Evolutionary conservation across 2,113 vertebrate genomes (phyloP).

Genomic region (Heptranchias perlo): DNA sequence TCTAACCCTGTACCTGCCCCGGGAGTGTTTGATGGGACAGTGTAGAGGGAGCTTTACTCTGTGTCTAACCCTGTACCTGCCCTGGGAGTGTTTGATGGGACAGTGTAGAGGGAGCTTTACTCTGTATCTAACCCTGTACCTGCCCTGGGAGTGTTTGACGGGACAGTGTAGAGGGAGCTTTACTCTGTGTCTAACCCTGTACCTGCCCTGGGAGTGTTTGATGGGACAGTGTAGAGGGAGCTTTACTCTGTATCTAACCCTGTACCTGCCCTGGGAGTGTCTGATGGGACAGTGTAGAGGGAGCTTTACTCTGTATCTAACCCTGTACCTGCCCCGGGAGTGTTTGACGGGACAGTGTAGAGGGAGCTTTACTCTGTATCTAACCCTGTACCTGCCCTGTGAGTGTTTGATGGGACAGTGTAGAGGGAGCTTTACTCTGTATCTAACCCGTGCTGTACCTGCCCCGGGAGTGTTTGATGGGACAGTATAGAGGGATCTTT

Average conservation of each 20-base stretch:
- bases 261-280: too few relatives aligned
- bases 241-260: neutral
- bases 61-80: neutral
- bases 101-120: neutral
- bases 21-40: neutral
- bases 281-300: neutral
- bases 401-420: neutral
- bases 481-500: neutral
- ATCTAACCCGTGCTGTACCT: neutral
- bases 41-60: neutral
- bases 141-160: neutral
- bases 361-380: neutral
- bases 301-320: neutral
- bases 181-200: neutral
- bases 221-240: neutral
- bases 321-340: too few relatives aligned
- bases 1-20: neutral
- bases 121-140: neutral
- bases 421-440: neutral
- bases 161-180: neutral
- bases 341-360: neutral
- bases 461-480: neutral
- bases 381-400: neutral
- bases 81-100: neutral
- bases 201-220: neutral